Evolutionary conservation across 2,797 vertebrate species (phyloP).

Genomic region (Rhinophrynus dorsalis): DNA sequence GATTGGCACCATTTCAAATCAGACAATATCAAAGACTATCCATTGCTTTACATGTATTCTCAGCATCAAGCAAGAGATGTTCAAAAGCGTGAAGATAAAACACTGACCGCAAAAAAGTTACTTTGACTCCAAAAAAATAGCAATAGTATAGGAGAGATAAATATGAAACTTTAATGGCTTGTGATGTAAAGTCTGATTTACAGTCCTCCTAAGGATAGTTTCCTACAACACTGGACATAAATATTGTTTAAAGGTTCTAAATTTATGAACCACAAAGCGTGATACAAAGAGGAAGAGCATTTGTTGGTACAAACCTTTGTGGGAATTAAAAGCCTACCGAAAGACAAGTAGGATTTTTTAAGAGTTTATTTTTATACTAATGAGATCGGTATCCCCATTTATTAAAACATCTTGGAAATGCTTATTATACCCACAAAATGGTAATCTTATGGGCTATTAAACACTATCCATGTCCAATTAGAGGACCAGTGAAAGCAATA

Average conservation of each 20-base stretch:
- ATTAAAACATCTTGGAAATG: neutral
- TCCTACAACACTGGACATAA: slow-evolving; percentile 21
- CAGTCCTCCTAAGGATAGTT: slow-evolving; percentile 10
- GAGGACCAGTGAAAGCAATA: neutral
- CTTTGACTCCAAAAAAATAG: neutral
- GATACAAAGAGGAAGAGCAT: neutral
- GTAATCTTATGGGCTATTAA: neutral
- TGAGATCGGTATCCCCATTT: neutral
- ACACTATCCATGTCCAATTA: slow-evolving; percentile 4
- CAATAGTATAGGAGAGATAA: slow-evolving; percentile 16
- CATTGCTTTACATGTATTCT: too few species aligned
- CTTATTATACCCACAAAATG: neutral
- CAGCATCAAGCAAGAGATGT: too few species aligned
- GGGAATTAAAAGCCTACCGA: neutral
- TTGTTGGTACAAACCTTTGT: neutral
- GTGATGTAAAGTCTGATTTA: slow-evolving; percentile 30
- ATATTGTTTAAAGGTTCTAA: slow-evolving; percentile 23
- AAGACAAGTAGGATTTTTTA: neutral
- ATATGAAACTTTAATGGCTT: slow-evolving; percentile 4
- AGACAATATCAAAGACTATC: neutral
- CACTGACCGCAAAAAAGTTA: neutral
- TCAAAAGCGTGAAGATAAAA: neutral
- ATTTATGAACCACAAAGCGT: neutral
- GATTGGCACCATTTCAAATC: neutral
- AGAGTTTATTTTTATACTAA: neutral